phyloP scores from a whole-genome alignment of 1,140 invertebrate species.

The Drosophila punjabiensis region DNA sequence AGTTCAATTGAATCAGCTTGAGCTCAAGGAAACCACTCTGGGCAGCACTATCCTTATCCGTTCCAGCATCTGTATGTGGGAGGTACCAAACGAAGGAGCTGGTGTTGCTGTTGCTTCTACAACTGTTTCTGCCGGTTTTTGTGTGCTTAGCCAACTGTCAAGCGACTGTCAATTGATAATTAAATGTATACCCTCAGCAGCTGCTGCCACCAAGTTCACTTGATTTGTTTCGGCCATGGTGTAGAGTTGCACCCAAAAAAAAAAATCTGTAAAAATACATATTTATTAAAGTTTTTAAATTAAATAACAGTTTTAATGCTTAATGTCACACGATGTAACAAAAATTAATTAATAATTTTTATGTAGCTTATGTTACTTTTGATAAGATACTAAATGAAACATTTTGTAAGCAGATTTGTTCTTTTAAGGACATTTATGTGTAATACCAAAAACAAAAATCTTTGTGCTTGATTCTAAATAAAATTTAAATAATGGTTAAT shows the following conservation, averaged over 20 bases:
- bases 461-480: background rate
- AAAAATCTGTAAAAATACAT: background rate
- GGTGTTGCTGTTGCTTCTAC: background rate
- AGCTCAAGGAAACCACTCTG: background rate
- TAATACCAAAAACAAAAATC: no score
- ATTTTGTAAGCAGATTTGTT: no score
- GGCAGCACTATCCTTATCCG: constrained; percentile 23
- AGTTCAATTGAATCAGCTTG: constrained; percentile 6
- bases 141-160: constrained; percentile 66
- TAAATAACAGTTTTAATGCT: no score
- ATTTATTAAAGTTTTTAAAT: background rate
- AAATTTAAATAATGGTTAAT: background rate
- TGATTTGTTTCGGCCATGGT: constrained; percentile 59
- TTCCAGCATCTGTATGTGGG: constrained; percentile 5
- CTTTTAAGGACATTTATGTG: no score
- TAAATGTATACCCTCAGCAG: constrained; percentile 57
- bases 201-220: constrained; percentile 55
- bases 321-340: no score
- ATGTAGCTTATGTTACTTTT: no score
- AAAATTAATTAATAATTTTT: no score
- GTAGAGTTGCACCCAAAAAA: constrained; percentile 2
- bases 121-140: constrained; percentile 15
- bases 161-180: constrained; percentile 75
- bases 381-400: no score
- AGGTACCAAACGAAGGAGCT: background rate